Evolutionary conservation across 2,888 invertebrate genomes (phyloP).

Genomic region (Orthosia gracilis): DNA sequence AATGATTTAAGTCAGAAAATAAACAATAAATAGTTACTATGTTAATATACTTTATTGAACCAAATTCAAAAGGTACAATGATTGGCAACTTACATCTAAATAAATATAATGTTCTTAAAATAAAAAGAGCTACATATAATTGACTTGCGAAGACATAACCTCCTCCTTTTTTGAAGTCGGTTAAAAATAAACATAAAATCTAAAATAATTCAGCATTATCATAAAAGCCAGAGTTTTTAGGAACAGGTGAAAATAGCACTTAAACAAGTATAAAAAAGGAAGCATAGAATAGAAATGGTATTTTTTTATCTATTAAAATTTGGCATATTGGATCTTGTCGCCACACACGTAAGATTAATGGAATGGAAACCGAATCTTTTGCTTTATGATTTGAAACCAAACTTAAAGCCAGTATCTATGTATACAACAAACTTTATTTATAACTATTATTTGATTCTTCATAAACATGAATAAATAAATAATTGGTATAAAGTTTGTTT

Average conservation of each 20-base stretch:
- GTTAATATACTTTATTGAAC: constrained; percentile 70
- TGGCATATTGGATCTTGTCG: constrained; percentile 67
- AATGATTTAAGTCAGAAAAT: not conserved
- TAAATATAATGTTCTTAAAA: constrained; percentile 61
- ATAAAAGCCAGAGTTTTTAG: constrained; percentile 23
- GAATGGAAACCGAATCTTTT: not conserved
- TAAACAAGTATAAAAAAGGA: constrained; percentile 48
- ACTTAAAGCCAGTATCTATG: not conserved
- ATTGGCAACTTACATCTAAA: constrained; percentile 70
- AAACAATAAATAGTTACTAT: constrained; percentile 35
- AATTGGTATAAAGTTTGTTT: too few relatives aligned
- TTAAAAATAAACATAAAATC: constrained; percentile 31
- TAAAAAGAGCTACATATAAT: constrained; percentile 42
- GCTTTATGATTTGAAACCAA: not conserved
- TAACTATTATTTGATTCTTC: too few relatives aligned
- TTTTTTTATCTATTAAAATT: constrained; percentile 64
- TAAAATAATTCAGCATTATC: constrained; percentile 28
- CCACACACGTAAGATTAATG: constrained; percentile 31
- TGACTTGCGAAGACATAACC: constrained; percentile 39
- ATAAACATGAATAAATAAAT: too few relatives aligned
- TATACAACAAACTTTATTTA: too few relatives aligned
- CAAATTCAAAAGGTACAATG: constrained; percentile 67
- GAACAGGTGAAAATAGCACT: constrained; percentile 37
- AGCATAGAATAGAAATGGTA: constrained; percentile 58
- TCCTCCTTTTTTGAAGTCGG: not conserved